Evolutionary conservation across 23 tunicate genomes (phyloP).

Genomic region (Phallusia fumigata): DNA sequence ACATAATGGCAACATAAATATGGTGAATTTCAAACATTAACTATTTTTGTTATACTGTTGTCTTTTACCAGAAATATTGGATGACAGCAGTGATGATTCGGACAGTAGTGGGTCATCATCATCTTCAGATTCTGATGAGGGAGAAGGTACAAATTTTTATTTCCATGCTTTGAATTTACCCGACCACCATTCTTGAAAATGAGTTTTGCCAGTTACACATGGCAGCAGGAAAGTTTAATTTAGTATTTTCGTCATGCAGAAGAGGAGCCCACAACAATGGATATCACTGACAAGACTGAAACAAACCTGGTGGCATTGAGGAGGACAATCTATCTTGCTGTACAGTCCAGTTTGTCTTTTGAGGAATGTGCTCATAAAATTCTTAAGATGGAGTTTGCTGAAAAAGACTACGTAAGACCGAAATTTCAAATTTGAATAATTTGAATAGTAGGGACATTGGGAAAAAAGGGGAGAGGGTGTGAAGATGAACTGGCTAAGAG

Average conservation of each 20-base stretch:
- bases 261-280: constrained; percentile 40
- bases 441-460: too few relatives aligned
- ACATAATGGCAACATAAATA: too few relatives aligned
- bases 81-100: constrained; percentile 71
- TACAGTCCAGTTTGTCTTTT: constrained; percentile 90
- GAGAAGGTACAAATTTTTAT: constrained; percentile 1
- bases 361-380: constrained; percentile 97
- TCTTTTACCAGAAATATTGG: constrained; percentile 61
- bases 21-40: too few relatives aligned
- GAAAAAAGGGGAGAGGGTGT: too few relatives aligned
- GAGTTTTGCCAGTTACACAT: too few relatives aligned
- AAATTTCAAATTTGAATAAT: too few relatives aligned
- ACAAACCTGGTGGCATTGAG: constrained; percentile 82
- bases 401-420: constrained; percentile 79
- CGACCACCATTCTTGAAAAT: too few relatives aligned
- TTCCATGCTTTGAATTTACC: neutral
- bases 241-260: neutral
- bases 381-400: constrained; percentile 94
- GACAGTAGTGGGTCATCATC: constrained; percentile 47
- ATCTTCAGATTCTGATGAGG: constrained; percentile 53
- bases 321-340: constrained; percentile 87
- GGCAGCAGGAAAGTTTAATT: neutral
- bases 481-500: too few relatives aligned
- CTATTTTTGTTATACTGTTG: neutral
- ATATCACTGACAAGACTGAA: constrained; percentile 81